phyloP scores from a whole-genome alignment of 2,888 invertebrate genomes.

The Apeira syringaria region DNA sequence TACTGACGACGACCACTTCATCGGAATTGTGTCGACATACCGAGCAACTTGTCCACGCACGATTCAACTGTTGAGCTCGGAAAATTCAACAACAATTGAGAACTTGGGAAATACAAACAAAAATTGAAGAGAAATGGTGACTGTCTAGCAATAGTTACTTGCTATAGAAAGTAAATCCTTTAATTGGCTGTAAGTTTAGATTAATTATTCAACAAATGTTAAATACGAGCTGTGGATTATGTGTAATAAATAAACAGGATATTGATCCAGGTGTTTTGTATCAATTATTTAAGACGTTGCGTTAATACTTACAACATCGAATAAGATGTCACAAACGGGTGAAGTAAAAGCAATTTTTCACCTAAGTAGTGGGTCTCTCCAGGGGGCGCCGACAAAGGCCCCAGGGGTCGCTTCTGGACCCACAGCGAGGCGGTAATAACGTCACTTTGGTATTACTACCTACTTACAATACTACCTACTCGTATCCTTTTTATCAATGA shows the following conservation, averaged over 20 bases:
- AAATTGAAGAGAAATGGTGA: no score
- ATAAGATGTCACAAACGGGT: constrained; percentile 30
- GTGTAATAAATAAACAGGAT: no score
- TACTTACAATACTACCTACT: no score
- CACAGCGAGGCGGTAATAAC: constrained; percentile 60
- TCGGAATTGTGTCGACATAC: constrained; percentile 64
- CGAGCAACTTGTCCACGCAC: constrained; percentile 28
- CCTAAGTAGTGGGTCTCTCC: constrained; percentile 48
- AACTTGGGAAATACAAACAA: no score
- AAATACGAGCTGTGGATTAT: no score
- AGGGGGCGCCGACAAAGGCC: constrained; percentile 77
- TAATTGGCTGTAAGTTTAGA: no score
- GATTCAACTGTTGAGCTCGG: constrained; percentile 33
- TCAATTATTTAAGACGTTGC: no score
- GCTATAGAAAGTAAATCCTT: no score
- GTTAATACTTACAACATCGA: constrained; percentile 12
- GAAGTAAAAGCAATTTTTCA: constrained; percentile 64
- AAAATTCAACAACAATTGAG: constrained; percentile 5
- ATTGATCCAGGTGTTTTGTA: no score
- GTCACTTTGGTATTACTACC: constrained; percentile 53
- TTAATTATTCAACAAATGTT: no score
- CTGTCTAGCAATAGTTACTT: no score
- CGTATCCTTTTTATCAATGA: constrained; percentile 38
- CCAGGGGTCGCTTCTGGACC: constrained; percentile 59
- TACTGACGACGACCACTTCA: constrained; percentile 68